Percentiles rank a stretch among this genome's conserved stretches.
These are phyloP conservation scores for Dasypus novemcinctus DNA, from an alignment of 2,113 vertebrate species.

Conservation along the genomic window DNA sequence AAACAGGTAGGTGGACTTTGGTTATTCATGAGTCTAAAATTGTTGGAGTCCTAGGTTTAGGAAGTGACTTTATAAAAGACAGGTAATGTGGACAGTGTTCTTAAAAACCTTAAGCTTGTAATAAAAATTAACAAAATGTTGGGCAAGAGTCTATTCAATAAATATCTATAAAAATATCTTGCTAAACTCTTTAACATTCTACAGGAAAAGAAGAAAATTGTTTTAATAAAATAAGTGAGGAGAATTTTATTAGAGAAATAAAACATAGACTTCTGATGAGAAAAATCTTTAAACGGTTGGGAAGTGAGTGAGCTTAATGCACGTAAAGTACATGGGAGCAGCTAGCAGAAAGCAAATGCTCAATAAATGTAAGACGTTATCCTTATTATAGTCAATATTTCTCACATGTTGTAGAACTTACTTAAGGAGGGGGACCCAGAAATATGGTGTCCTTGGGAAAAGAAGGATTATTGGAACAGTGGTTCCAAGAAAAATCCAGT, in stretches of 20 bases:
- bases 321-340: not conserved
- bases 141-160: not conserved
- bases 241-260: not conserved
- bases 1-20: not conserved
- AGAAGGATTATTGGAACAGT: not conserved
- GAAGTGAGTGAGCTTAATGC: not conserved
- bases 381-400: not conserved
- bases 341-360: not conserved
- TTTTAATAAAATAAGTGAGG: slow-evolving; percentile 11
- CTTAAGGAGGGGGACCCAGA: not conserved
- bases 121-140: not conserved
- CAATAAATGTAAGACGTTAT: not conserved
- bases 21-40: not conserved
- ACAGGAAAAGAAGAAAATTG: not conserved
- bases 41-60: not conserved
- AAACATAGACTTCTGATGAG: not conserved
- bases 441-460: not conserved
- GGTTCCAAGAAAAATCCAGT: not conserved
- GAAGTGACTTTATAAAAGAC: not conserved
- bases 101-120: not conserved
- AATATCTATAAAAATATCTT: slow-evolving; percentile 1
- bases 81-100: not conserved
- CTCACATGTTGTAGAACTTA: not conserved
- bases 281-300: not conserved
- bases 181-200: not conserved